These are phyloP conservation scores for Sinonovacula constricta DNA, from an alignment of 1,140 invertebrate species.

Conservation along the genomic window DNA sequence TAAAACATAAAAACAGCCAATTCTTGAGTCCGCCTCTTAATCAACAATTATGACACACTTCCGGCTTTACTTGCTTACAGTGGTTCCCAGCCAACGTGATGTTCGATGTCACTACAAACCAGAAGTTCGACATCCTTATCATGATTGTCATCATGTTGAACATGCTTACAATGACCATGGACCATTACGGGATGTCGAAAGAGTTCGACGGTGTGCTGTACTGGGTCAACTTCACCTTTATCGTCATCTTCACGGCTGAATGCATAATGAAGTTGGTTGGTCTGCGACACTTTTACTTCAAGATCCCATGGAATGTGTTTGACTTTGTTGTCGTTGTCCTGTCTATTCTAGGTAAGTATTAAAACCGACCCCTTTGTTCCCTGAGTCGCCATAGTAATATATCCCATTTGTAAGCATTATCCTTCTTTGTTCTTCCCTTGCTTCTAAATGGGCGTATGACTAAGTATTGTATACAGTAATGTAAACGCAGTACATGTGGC, in stretches of 20 bases:
- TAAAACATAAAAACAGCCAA: too few species aligned
- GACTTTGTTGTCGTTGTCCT: constrained; percentile 99
- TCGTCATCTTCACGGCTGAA: constrained; percentile 98
- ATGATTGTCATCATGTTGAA: constrained; percentile 99
- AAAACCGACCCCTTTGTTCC: too few species aligned
- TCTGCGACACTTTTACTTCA: constrained; percentile 98
- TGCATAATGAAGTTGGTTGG: constrained; percentile 98
- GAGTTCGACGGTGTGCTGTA: constrained; percentile 90
- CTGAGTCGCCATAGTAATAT: too few species aligned
- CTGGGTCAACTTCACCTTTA: constrained; percentile 97
- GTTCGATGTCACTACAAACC: constrained; percentile 98
- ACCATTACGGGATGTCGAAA: constrained; percentile 94
- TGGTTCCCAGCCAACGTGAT: constrained; percentile 96
- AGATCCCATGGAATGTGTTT: constrained; percentile 99
- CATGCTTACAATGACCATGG: constrained; percentile 99
- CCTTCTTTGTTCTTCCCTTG: too few species aligned
- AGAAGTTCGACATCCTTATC: constrained; percentile 99
- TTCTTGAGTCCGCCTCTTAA: too few species aligned
- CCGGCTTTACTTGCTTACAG: constrained; percentile 83
- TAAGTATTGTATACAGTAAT: too few species aligned
- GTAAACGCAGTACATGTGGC: too few species aligned
- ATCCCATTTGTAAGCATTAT: too few species aligned
- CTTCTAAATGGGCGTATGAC: too few species aligned
- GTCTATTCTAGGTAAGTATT: constrained; percentile 87
- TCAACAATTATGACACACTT: too few species aligned